phyloP scores from a whole-genome alignment of 2,113 vertebrate genomes.

The Ascaphus truei region DNA sequence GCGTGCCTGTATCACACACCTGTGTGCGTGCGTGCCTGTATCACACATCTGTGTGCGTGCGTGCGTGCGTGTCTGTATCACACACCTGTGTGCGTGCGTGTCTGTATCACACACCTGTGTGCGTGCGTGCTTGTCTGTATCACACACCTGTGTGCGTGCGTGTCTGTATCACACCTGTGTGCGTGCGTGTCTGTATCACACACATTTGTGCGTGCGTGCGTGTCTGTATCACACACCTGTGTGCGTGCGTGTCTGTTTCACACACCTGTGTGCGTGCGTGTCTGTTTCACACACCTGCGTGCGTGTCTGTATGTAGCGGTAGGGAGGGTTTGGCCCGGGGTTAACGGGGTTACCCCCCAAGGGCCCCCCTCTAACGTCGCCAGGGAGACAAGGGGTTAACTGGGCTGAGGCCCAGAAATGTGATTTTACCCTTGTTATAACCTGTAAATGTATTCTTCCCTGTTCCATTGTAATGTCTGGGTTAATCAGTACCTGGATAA shows the following conservation, averaged over 20 bases:
- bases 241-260: too few species aligned
- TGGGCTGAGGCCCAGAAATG: too few species aligned
- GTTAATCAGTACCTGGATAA: too few species aligned
- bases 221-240: constrained; percentile 92
- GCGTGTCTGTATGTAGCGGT: constrained; percentile 87
- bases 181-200: constrained; percentile 19
- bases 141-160: constrained; percentile 89
- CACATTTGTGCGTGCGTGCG: constrained; percentile 92
- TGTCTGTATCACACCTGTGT: constrained; percentile 66
- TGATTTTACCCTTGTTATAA: too few species aligned
- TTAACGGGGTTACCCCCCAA: too few species aligned
- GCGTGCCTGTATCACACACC: background rate
- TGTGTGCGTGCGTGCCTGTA: background rate
- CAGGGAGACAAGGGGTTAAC: too few species aligned
- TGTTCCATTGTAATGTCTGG: too few species aligned
- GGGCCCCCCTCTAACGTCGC: too few species aligned
- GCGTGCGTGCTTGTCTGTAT: background rate
- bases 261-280: constrained; percentile 1
- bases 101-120: constrained; percentile 9
- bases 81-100: constrained; percentile 89
- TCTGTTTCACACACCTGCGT: constrained; percentile 75
- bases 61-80: constrained; percentile 89
- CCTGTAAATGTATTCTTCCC: too few species aligned
- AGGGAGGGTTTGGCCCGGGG: too few species aligned
- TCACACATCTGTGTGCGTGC: constrained; percentile 87